These are phyloP conservation scores for Etheostoma spectabile DNA, from an alignment of 2,113 vertebrate species.

Conservation along the genomic window DNA sequence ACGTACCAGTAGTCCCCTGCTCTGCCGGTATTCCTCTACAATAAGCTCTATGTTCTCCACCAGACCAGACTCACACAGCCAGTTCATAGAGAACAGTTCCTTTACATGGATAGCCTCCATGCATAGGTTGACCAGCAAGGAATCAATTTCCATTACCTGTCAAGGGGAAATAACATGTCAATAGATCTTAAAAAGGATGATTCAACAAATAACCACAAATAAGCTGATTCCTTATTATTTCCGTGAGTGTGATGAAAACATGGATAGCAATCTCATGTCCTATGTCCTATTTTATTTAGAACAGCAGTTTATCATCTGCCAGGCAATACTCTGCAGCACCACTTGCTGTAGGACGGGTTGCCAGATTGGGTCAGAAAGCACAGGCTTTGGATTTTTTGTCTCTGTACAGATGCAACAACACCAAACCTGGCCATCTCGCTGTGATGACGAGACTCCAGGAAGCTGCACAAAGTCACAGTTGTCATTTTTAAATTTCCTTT, in stretches of 20 bases:
- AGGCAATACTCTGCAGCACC: neutral
- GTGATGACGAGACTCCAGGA: neutral
- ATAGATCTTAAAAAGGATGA: neutral
- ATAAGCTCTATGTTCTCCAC: constrained; percentile 88
- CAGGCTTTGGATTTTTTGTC: neutral
- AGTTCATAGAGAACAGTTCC: constrained; percentile 87
- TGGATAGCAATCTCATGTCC: neutral
- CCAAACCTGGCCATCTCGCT: neutral
- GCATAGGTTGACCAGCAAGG: constrained; percentile 85
- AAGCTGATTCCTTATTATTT: neutral
- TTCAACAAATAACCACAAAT: neutral
- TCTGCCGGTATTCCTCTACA: constrained; percentile 88
- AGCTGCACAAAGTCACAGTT: neutral
- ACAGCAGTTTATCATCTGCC: neutral
- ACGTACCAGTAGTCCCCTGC: constrained; percentile 88
- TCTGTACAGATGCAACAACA: no score
- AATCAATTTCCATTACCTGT: constrained; percentile 88
- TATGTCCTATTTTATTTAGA: neutral
- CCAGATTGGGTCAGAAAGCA: no score
- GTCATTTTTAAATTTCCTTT: neutral
- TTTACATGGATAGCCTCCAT: constrained; percentile 86
- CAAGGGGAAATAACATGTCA: neutral
- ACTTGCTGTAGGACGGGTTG: neutral
- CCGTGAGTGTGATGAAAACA: neutral
- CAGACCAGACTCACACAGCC: constrained; percentile 88